Percentiles rank a stretch among this genome's conserved stretches.
Conservation (phyloP, 2,113 vertebrate genomes). For the Pitta sordida region DNA sequence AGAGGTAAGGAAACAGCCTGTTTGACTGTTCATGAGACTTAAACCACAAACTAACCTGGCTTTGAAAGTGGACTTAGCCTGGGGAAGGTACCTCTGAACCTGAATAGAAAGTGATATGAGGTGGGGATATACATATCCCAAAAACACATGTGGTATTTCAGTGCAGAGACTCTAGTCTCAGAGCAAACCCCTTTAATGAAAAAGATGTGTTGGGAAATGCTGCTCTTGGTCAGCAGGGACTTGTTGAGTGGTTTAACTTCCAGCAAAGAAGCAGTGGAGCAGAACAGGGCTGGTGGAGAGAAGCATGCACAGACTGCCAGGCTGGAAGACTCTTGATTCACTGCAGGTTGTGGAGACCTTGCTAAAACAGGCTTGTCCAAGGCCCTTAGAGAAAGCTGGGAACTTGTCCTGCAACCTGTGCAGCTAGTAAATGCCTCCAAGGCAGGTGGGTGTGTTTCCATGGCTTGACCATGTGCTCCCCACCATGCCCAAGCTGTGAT, state of each 20-base stretch:
- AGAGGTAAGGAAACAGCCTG: background rate
- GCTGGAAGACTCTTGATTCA: background rate
- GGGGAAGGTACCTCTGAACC: background rate
- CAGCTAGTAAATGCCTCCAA: background rate
- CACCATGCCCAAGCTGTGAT: background rate
- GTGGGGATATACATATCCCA: background rate
- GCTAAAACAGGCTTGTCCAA: background rate
- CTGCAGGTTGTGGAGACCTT: background rate
- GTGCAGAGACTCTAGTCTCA: background rate
- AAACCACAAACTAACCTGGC: background rate
- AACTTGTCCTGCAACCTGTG: background rate
- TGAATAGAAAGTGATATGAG: background rate
- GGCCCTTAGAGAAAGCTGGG: fast-evolving
- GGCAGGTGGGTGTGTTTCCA: background rate
- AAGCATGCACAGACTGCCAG: background rate
- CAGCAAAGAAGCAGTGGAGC: background rate
- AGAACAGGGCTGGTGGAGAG: background rate
- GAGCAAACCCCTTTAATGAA: background rate
- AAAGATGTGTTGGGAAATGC: background rate
- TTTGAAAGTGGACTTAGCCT: background rate
- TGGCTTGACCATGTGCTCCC: background rate
- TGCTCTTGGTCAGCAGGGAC: background rate
- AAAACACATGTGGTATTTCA: background rate
- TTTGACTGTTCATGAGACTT: background rate
- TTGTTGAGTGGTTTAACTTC: background rate